Evolutionary conservation across 2,113 vertebrate genomes (phyloP).

Genomic region (Greenwoodochromis staneri): DNA sequence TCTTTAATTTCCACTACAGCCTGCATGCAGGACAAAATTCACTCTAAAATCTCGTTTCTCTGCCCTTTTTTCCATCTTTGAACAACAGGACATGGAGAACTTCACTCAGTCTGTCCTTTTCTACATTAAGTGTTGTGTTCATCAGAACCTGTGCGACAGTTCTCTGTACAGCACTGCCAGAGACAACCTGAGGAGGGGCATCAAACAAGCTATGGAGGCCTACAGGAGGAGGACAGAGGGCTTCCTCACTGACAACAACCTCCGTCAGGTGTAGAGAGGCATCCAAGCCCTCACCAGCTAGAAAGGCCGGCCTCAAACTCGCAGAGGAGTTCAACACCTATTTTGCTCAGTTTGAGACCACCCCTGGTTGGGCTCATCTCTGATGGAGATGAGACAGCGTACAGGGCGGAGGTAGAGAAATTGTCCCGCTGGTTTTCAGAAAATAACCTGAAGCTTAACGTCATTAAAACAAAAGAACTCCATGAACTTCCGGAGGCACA

Average conservation of each 20-base stretch:
- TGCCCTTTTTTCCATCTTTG: background rate
- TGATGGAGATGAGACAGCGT: background rate
- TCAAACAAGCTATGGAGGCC: background rate
- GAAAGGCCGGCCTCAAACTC: background rate
- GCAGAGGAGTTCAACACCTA: background rate
- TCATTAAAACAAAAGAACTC: background rate
- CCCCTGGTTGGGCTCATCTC: background rate
- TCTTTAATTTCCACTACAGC: background rate
- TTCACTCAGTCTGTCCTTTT: background rate
- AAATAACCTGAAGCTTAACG: background rate
- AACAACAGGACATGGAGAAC: background rate
- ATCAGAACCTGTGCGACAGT: background rate
- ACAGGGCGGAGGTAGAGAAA: background rate
- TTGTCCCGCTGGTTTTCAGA: background rate
- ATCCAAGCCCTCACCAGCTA: background rate
- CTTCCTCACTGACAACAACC: background rate
- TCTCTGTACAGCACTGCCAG: background rate
- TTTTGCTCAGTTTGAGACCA: background rate
- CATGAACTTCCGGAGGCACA: background rate
- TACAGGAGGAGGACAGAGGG: background rate
- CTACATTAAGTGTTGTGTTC: background rate
- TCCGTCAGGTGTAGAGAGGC: background rate
- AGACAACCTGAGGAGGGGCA: background rate
- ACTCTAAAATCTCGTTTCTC: background rate
- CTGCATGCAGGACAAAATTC: background rate